Conservation (phyloP, 2,888 invertebrate species). For the Protonemura montana region DNA sequence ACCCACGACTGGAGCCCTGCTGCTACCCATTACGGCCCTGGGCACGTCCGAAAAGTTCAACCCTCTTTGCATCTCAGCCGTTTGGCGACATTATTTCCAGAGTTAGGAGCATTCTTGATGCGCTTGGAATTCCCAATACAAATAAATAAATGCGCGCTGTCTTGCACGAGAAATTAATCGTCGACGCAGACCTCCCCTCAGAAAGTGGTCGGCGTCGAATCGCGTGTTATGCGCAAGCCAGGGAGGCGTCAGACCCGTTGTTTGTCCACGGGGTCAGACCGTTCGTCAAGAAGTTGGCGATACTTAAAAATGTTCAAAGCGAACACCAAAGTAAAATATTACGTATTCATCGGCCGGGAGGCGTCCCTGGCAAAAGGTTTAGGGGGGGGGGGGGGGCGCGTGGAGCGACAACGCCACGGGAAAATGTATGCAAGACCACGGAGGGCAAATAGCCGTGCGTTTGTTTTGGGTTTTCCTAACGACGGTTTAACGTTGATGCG, state of each 20-base stretch:
- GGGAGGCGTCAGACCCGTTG: too few relatives aligned
- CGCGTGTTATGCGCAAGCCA: too few relatives aligned
- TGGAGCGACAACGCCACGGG: not conserved
- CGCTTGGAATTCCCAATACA: not conserved
- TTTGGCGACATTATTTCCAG: not conserved
- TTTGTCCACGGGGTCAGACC: too few relatives aligned
- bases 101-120: not conserved
- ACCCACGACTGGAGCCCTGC: too few relatives aligned
- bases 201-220: not conserved
- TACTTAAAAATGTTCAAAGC: not conserved
- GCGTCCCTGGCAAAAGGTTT: too few relatives aligned
- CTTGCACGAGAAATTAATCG: not conserved
- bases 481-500: not conserved
- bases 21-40: too few relatives aligned
- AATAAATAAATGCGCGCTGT: not conserved
- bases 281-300: not conserved
- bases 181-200: not conserved
- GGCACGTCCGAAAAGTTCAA: not conserved
- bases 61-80: not conserved
- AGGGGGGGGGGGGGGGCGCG: not conserved
- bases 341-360: not conserved
- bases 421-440: not conserved
- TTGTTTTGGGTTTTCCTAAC: not conserved
- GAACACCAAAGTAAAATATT: not conserved
- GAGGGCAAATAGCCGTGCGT: not conserved